Conservation (phyloP, 2,797 vertebrate species). For the Lindbergichthys nudifrons region DNA sequence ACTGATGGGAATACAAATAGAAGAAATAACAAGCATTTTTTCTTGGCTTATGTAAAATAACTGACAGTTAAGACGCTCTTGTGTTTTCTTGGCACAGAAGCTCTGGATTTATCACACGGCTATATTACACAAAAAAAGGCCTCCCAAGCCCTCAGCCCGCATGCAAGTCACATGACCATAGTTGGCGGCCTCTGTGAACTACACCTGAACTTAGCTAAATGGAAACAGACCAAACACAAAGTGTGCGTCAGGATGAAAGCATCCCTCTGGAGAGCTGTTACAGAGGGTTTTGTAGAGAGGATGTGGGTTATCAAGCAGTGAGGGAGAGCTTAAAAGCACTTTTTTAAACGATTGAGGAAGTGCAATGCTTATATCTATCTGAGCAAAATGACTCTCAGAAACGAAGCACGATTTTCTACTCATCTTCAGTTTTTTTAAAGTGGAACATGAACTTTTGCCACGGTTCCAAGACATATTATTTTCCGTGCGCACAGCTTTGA, state of each 20-base stretch:
- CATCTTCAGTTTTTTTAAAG: slow-evolving; percentile 19
- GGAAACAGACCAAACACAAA: slow-evolving; percentile 82
- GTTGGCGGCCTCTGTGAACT: slow-evolving; percentile 77
- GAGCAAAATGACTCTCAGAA: slow-evolving; percentile 35
- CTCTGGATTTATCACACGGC: slow-evolving; percentile 61
- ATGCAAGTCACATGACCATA: slow-evolving; percentile 71
- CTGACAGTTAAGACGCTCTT: slow-evolving; percentile 43
- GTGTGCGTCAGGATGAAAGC: slow-evolving; percentile 83
- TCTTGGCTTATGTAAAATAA: slow-evolving; percentile 52
- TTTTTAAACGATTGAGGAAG: slow-evolving; percentile 61
- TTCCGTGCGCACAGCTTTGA: not conserved
- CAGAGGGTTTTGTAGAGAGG: slow-evolving; percentile 66
- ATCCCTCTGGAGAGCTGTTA: slow-evolving; percentile 77
- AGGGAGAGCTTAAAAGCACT: slow-evolving; percentile 55
- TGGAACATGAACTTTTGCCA: slow-evolving; percentile 4
- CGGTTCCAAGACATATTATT: slow-evolving; percentile 3
- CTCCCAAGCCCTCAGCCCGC: slow-evolving; percentile 62
- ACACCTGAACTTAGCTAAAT: slow-evolving; percentile 84
- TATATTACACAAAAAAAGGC: slow-evolving; percentile 62
- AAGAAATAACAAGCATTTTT: slow-evolving; percentile 45
- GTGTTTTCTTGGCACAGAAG: slow-evolving; percentile 53
- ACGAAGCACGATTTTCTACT: slow-evolving; percentile 22
- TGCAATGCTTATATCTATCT: slow-evolving; percentile 43
- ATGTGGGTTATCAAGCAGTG: slow-evolving; percentile 72
- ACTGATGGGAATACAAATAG: slow-evolving; percentile 59